Evolutionary conservation across 2,888 invertebrate species (phyloP), one percentile per base, ranked within the genome.

Genomic region (Microctonus aethiopoides): DNA sequence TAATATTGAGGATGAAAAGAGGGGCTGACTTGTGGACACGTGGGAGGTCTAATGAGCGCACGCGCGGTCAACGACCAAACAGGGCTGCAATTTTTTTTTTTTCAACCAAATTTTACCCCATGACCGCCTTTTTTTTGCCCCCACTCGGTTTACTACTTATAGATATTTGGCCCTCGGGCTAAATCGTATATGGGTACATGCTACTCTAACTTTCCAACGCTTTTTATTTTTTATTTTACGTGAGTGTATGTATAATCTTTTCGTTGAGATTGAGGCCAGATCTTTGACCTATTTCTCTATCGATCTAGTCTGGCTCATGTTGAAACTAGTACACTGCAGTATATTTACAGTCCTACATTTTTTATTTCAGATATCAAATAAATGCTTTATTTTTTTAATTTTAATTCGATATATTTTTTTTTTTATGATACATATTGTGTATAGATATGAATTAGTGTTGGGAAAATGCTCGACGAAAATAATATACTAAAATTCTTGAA

Each of bases 251-350:
- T 16, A 46, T 16, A 20, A 11, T 13, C 60, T 20, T 11, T 39
- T 20, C 60, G 60, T 6, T n/a, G 16, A 34, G 60, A 39, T 60
- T 46, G 67, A 69, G 70, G 74, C 70, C 74, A 75, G 79, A 82
- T 76, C 81, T 83, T 78, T 82, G 84, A 84, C 84, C 84, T 77
- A 84, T 84, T 83, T 84, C 83, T 81, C 80, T 80, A 84, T 84
- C 80, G 83, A 84, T 83, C 77, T 77, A 60, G 20, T 57, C 20
- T 26, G 11, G 4, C 16, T 52, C 52, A 16, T 74, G 69, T 68
- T 72, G 65, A 72, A 76, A 75, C 73, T 76, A 68, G 76, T 74
- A 74, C 78, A 73, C 72, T 63, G 70, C 68, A 71, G 72, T 62
- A 70, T 54, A 51, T 34, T 51, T 6, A 24, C 11, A 24, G 13